phyloP scores from a whole-genome alignment of 2,888 invertebrate genomes.

The Stratiomys singularior region DNA sequence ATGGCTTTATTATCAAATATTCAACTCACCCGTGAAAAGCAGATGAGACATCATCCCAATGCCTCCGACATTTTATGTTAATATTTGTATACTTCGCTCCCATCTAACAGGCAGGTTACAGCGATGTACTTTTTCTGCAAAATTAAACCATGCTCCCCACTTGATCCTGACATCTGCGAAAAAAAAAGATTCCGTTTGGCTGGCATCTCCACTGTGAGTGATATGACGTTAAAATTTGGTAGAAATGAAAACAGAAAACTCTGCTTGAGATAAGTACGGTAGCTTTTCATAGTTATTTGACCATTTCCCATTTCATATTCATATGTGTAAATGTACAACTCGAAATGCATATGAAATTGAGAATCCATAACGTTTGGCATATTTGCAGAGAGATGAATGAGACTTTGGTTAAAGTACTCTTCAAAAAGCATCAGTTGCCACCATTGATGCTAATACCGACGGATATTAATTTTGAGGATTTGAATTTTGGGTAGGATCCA shows the following conservation, averaged over 20 bases:
- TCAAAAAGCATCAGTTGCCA: no score
- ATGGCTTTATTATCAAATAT: no score
- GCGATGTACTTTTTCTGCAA: background rate
- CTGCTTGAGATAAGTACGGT: conserved; percentile 39
- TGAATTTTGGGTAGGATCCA: background rate
- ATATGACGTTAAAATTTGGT: no score
- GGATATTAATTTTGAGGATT: no score
- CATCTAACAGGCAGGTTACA: no score
- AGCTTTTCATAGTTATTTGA: conserved; percentile 40
- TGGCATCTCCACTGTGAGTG: background rate
- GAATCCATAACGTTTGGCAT: background rate
- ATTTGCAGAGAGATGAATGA: background rate
- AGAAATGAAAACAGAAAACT: conserved; percentile 41
- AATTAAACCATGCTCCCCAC: background rate
- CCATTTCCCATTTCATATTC: conserved; percentile 38
- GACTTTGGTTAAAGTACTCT: no score
- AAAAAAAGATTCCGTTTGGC: background rate
- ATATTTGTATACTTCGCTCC: no score
- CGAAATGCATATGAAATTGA: background rate
- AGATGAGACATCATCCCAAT: no score
- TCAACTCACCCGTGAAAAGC: no score
- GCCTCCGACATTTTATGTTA: no score
- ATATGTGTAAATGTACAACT: background rate
- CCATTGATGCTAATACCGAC: no score
- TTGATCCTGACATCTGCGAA: background rate